Conservation (phyloP, 2,797 vertebrate species). For the Eremophila alpestris region DNA sequence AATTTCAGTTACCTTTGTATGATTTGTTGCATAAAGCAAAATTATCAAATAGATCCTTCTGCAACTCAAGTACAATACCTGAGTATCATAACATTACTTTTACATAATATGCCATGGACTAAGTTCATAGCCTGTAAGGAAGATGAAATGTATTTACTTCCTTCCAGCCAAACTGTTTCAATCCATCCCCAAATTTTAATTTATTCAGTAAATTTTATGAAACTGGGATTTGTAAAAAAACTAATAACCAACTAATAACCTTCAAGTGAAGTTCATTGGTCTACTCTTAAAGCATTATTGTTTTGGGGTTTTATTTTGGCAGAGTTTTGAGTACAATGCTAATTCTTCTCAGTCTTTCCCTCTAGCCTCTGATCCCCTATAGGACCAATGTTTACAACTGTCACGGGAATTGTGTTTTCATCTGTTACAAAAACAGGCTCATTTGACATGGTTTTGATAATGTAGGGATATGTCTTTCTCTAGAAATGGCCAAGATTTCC, state of each 20-base stretch:
- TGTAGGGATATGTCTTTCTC: not conserved
- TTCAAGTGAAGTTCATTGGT: not conserved
- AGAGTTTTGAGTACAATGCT: not conserved
- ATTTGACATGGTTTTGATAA: not conserved
- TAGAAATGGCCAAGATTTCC: not conserved
- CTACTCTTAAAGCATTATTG: not conserved
- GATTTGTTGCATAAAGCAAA: not conserved
- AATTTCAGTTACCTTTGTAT: not conserved
- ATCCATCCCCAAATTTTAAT: not conserved
- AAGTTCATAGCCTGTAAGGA: not conserved
- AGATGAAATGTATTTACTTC: not conserved
- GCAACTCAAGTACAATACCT: not conserved
- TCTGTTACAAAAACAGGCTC: not conserved
- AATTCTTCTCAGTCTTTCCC: not conserved
- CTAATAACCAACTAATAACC: not conserved
- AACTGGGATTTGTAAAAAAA: not conserved
- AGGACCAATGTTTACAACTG: not conserved
- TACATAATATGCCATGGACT: not conserved
- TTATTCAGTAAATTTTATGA: not conserved
- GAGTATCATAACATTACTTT: not conserved
- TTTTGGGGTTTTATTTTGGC: not conserved
- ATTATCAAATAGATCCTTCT: not conserved
- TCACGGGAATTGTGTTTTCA: not conserved
- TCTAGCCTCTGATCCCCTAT: not conserved
- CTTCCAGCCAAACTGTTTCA: not conserved